Percentiles rank a stretch among this genome's conserved stretches.
These are phyloP conservation scores for Meghimatium bilineatum DNA, from an alignment of 2,888 invertebrate species.

Conservation along the genomic window DNA sequence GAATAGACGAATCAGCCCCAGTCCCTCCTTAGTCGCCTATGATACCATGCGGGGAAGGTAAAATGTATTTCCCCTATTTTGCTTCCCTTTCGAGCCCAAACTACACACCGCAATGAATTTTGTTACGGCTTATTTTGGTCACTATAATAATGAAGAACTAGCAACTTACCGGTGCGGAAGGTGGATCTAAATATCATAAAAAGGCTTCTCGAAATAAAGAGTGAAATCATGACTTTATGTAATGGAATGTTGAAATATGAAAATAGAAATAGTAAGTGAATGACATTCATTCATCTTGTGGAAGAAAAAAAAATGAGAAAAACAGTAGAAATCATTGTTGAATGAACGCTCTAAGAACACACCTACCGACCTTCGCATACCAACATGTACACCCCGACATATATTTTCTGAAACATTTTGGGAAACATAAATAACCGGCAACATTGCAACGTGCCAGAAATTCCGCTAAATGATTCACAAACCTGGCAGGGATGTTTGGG, in stretches of 20 bases:
- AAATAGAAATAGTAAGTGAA: not conserved
- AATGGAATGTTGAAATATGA: not conserved
- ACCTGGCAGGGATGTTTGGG: not conserved
- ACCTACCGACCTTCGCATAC: not conserved
- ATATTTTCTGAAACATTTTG: not conserved
- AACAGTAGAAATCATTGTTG: not conserved
- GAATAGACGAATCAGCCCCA: too few species aligned
- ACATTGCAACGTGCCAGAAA: not conserved
- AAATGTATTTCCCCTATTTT: too few species aligned
- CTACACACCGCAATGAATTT: too few species aligned
- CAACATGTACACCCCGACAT: not conserved
- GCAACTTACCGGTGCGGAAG: too few species aligned
- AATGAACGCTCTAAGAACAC: not conserved
- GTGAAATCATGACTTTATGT: too few species aligned
- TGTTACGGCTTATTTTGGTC: too few species aligned
- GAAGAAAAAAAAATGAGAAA: not conserved
- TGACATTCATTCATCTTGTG: not conserved
- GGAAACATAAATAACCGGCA: not conserved
- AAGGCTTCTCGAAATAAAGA: too few species aligned
- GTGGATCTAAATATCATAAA: not conserved
- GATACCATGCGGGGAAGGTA: too few species aligned
- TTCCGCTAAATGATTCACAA: conserved; percentile 20
- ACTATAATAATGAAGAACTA: too few species aligned
- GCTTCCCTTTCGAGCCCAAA: too few species aligned
- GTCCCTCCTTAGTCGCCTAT: too few species aligned